Percentiles rank a stretch among this genome's conserved stretches.
phyloP scores from a whole-genome alignment of 1,140 invertebrate genomes.

The Zaprionus davidi region DNA sequence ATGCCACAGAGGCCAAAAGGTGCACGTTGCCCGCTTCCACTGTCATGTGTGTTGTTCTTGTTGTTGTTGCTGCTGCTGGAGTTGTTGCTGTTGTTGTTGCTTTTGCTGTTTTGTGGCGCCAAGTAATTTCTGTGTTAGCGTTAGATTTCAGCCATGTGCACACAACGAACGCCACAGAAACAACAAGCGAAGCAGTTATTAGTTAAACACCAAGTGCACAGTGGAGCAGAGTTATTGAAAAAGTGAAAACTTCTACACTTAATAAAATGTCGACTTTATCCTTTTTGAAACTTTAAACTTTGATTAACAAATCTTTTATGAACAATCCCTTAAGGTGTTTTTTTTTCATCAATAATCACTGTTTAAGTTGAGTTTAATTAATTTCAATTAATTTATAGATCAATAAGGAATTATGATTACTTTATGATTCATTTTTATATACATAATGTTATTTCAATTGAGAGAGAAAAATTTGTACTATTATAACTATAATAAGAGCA shows the following conservation, averaged over 20 bases:
- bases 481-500: no score
- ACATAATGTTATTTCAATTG: no score
- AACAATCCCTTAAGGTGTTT: no score
- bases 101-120: conserved; percentile 63
- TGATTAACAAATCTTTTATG: no score
- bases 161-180: conserved; percentile 62
- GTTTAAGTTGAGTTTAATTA: no score
- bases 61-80: conserved; percentile 27
- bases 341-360: no score
- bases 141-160: conserved; percentile 78
- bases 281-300: no score
- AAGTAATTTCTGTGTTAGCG: conserved; percentile 69
- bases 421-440: no score
- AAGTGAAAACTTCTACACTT: not conserved
- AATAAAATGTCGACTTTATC: not conserved
- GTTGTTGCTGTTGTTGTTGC: conserved; percentile 1
- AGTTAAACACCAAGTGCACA: conserved; percentile 50
- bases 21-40: conserved; percentile 52
- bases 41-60: conserved; percentile 24
- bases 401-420: no score
- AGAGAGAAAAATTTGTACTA: no score
- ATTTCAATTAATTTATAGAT: no score
- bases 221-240: conserved; percentile 34
- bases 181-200: conserved; percentile 57
- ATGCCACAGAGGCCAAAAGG: conserved; percentile 73